Evolutionary conservation across 2,113 vertebrate species (phyloP).

Genomic region (Anser cygnoides): DNA sequence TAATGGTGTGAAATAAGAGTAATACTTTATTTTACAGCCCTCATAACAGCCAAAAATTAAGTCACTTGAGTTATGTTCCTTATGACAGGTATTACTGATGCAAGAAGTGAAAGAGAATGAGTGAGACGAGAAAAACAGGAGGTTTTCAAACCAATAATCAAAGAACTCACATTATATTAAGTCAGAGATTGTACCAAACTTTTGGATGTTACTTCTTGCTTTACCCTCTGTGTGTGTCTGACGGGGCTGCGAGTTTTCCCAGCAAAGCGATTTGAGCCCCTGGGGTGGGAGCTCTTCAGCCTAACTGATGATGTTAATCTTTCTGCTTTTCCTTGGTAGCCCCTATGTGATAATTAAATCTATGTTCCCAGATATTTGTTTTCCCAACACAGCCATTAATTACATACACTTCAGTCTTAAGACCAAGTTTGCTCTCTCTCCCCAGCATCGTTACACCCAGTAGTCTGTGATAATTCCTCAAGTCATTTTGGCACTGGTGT

Average conservation of each 20-base stretch:
- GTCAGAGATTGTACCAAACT: background rate
- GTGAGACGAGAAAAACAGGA: background rate
- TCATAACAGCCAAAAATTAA: slow-evolving; percentile 19
- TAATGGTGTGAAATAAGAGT: slow-evolving; percentile 25
- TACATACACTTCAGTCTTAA: background rate
- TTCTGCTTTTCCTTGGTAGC: background rate
- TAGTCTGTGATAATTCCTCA: background rate
- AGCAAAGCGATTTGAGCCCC: background rate
- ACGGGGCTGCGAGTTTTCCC: background rate
- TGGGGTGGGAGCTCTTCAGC: background rate
- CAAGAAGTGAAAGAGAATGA: background rate
- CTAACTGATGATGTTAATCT: background rate
- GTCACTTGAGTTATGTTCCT: background rate
- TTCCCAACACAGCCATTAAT: background rate
- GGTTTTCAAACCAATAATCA: background rate
- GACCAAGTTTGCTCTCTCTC: background rate
- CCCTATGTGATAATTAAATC: background rate
- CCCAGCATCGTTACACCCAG: background rate
- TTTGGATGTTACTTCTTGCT: background rate
- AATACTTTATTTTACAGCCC: background rate
- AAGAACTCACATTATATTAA: background rate
- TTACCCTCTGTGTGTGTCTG: background rate
- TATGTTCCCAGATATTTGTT: background rate
- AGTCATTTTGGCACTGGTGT: background rate
- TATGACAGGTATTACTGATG: background rate